Evolutionary conservation across 2,888 invertebrate species (phyloP), one percentile per base, ranked within the genome.

Genomic region (Adela reaumurella): DNA sequence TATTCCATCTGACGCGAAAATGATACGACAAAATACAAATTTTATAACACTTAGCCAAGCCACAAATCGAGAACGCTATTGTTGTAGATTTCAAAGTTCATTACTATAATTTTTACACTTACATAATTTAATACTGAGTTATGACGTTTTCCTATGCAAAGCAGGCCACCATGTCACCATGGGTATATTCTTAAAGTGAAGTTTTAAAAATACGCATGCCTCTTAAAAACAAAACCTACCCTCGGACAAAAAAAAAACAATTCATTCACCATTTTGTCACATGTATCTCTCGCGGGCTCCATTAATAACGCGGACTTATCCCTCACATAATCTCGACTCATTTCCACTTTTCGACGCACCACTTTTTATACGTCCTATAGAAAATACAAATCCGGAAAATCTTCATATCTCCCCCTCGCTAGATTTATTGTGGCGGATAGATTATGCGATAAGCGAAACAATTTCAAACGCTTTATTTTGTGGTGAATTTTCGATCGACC

Each of bases 241-340:
- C n/a, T 11, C n/a, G 14, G 11, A 35, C 35, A 35, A 35, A 35
- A 35, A 35, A 35, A 35, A 35, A 35, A 35, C 35, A 35, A 35
- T 35, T 47, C 50, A 49, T 49, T 53, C 51, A 51, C 46, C 19
- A 41, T 41, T 41, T 49, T n/a, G 44, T 47, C 66, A 65, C 65
- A 69, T 73, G 68, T 74, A 74, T 69, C 72, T 66, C 65, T 8
- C 35, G 8, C 28, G 19, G 56, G 70, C 67, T 76, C 74, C 76
- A 78, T 78, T 78, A 78, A 78, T 78, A 78, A 76, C 67, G 54
- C 50, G 62, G 70, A 67, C 68, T 76, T 74, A 74, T 74, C 74
- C 71, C 57, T 57, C 35, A 61, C 65, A 73, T 77, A 76, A 77
- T 77, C 76, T 73, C 68, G 65, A 35, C 71, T 76, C 76, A 73